Base-by-base conservation (phyloP, 2,797 vertebrate genomes). In the Sebastes vulpes region DNA sequence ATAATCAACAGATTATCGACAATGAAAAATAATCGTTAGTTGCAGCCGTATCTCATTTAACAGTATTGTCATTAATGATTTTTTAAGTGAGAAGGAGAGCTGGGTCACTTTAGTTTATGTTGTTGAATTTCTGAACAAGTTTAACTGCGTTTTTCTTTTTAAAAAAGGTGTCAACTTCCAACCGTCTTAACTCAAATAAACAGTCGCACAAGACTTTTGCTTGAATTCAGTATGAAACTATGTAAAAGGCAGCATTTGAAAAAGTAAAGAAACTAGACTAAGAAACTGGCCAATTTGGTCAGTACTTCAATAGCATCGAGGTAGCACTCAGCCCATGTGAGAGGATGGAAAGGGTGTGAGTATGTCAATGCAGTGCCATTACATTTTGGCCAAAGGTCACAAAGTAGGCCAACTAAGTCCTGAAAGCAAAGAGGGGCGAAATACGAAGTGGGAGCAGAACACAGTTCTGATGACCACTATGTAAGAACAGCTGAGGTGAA, bases 341-440 rank as follows among this genome's bases (percentile, higher is more conserved):
- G 4, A 59, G 31, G 20, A 66, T 6, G 35, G 59, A 31, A 57
- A 68, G 50, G 58, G 12, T 32, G 48, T 61, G 64, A 85, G 67
- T 52, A 50, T 20, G 28, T 75, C 57, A 82, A 38, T 60, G 31
- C 75, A 65, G 80, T 59, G 86, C 61, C 81, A 84, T 72, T 50
- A 72, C 29, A 72, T 71, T 78, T 70, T 25, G 50, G 67, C 31
- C 57, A 73, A 82, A 87, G 85, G 89, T 89, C 87, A 86, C 4
- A 21, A 65, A 82, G 83, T 66, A 85, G 81, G 70, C 26, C n/a
- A 70, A 53, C 61, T 63, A 16, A 79, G 50, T 59, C 57, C n/a
- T 58, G 35, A 76, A 60, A 58, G 53, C 65, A 70, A 77, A 72
- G 42, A 70, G 64, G 21, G 8, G 16, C 11, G 81, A 84, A 87